A percentile compares a stretch with the other conserved stretches of the same genome.
These are phyloP conservation scores for Anguilla rostrata DNA, from an alignment of 2,113 vertebrate species.

Conservation along the genomic window DNA sequence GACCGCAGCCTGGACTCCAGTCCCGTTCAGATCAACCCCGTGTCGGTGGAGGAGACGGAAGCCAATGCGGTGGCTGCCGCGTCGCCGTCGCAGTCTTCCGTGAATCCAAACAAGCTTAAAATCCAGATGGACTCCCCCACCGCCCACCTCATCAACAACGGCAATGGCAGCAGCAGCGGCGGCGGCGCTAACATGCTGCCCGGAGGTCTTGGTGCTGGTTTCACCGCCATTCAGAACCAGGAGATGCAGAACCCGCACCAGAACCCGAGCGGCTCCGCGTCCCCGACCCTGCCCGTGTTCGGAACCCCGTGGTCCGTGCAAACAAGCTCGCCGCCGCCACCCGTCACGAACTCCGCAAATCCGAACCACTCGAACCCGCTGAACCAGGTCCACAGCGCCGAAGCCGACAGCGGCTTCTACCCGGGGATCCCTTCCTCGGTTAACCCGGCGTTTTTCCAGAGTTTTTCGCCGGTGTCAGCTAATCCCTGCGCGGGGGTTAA, in stretches of 20 bases:
- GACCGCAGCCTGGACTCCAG: slow-evolving; percentile 53
- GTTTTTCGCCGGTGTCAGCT: slow-evolving; percentile 84
- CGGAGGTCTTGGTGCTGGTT: slow-evolving; percentile 79
- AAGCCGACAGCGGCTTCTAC: slow-evolving; percentile 87
- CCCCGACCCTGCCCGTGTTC: slow-evolving; percentile 85
- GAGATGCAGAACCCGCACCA: slow-evolving; percentile 70
- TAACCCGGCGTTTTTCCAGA: slow-evolving; percentile 92
- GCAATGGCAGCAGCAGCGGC: slow-evolving; percentile 61
- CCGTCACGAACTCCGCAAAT: slow-evolving; percentile 58
- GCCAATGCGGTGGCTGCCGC: slow-evolving; percentile 65
- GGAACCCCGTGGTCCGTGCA: slow-evolving; percentile 93
- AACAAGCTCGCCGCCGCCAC: slow-evolving; percentile 84
- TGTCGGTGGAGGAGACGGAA: slow-evolving; percentile 59
- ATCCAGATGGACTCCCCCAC: slow-evolving; percentile 76
- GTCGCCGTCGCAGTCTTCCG: slow-evolving; percentile 66
- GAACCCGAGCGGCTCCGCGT: slow-evolving; percentile 73
- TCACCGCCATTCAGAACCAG: slow-evolving; percentile 79
- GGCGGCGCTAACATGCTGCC: slow-evolving; percentile 70
- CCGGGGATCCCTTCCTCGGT: slow-evolving; percentile 87
- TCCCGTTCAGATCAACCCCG: slow-evolving; percentile 46
- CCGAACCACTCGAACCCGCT: slow-evolving; percentile 64
- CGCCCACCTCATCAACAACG: slow-evolving; percentile 76
- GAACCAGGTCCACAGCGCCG: slow-evolving; percentile 78
- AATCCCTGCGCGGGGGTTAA: slow-evolving; percentile 83
- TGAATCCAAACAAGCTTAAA: slow-evolving; percentile 60